phyloP scores from a whole-genome alignment of 2,797 vertebrate genomes.

The Malurus leucopterus region DNA sequence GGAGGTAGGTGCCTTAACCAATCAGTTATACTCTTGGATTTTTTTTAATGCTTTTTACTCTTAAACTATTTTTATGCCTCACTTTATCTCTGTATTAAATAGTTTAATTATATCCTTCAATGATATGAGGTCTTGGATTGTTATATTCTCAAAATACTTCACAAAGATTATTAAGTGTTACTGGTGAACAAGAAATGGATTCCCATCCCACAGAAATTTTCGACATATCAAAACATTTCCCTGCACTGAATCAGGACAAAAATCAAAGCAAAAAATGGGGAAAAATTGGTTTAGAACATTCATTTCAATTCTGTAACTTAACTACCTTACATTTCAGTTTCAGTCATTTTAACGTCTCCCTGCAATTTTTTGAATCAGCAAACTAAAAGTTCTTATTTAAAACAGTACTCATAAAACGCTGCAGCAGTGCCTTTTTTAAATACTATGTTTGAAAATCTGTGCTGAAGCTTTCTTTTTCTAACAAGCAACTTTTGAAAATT shows the following conservation, averaged over 20 bases:
- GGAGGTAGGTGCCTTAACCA: not conserved
- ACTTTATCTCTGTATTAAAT: not conserved
- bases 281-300: not conserved
- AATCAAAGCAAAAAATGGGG: not conserved
- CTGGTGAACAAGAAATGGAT: constrained; percentile 24
- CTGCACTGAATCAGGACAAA: not conserved
- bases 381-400: not conserved
- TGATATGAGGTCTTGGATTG: not conserved
- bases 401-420: not conserved
- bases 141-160: constrained; percentile 22
- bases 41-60: not conserved
- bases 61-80: constrained; percentile 10
- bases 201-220: constrained; percentile 35
- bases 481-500: not conserved
- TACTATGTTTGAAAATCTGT: not conserved
- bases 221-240: constrained; percentile 30
- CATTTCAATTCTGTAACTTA: not conserved
- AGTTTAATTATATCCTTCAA: constrained; percentile 2
- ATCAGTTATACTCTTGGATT: not conserved
- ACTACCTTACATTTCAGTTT: not conserved
- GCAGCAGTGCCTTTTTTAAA: not conserved
- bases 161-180: not conserved
- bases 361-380: constrained; percentile 14
- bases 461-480: not conserved
- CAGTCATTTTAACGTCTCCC: not conserved